These are phyloP conservation scores for Hylomyscus alleni DNA, from an alignment of 2,797 vertebrate species.

Conservation along the genomic window DNA sequence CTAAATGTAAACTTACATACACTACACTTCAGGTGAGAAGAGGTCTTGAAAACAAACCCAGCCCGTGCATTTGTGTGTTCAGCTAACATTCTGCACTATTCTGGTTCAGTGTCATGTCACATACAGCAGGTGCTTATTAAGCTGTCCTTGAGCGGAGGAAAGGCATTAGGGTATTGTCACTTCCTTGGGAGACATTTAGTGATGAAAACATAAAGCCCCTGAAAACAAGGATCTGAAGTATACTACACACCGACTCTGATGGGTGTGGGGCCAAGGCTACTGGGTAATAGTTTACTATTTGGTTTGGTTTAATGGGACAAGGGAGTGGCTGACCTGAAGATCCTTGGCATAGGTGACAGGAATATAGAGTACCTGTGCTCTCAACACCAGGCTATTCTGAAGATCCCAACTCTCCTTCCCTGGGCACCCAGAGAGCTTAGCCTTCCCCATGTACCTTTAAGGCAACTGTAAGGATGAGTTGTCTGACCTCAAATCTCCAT, in stretches of 20 bases:
- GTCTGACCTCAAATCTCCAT: too few relatives aligned
- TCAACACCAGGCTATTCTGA: background rate
- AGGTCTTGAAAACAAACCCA: background rate
- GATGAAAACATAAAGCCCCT: background rate
- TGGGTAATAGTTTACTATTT: fast-evolving
- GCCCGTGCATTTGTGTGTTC: background rate
- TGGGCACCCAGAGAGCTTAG: fast-evolving
- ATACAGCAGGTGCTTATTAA: background rate
- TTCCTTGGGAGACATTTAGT: background rate
- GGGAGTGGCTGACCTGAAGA: background rate
- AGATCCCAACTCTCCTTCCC: background rate
- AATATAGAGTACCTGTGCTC: background rate
- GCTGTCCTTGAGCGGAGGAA: background rate
- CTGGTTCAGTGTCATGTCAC: background rate
- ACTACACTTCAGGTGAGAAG: background rate
- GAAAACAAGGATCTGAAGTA: background rate
- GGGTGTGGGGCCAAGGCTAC: background rate
- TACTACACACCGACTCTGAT: background rate
- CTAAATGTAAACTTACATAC: background rate
- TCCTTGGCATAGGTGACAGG: background rate
- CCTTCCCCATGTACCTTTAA: background rate
- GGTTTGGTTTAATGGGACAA: background rate
- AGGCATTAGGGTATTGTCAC: background rate
- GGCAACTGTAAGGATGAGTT: background rate
- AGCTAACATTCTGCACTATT: background rate